A percentile compares a stretch with the other conserved stretches of the same genome.
Conservation (phyloP, 2,797 vertebrate species). For the Petrocephalus schoutedeni region DNA sequence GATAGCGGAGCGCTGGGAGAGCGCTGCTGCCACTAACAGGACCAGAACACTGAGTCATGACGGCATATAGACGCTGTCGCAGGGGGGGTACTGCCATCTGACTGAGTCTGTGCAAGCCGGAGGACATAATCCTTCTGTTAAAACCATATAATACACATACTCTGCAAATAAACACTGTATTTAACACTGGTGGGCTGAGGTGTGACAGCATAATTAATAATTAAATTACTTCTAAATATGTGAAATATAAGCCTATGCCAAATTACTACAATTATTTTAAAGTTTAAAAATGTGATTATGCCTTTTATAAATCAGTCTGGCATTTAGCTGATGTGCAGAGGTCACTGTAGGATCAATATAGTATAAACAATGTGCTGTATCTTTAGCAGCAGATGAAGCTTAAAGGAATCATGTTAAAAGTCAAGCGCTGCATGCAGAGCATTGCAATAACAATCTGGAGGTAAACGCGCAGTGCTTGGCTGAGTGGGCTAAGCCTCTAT, state of each 20-base stretch:
- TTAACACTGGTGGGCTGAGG: background rate
- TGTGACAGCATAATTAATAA: background rate
- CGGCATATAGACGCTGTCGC: background rate
- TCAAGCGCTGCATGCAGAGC: background rate
- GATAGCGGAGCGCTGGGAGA: background rate
- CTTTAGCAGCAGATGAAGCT: background rate
- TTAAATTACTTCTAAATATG: background rate
- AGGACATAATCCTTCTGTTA: background rate
- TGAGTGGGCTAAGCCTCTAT: too few species aligned
- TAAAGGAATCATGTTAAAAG: background rate
- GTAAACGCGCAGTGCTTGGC: too few species aligned
- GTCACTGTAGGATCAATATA: too few species aligned
- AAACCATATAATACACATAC: background rate
- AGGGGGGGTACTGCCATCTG: background rate
- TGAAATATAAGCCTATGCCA: background rate
- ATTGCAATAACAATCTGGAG: background rate
- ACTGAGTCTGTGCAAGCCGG: background rate
- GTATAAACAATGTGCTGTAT: too few species aligned
- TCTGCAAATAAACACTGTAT: background rate
- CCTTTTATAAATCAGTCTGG: background rate
- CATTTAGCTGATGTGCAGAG: too few species aligned
- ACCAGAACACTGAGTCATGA: background rate
- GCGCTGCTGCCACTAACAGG: background rate
- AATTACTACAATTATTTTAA: background rate
- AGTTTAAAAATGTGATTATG: background rate